Evolutionary conservation across 1,140 invertebrate genomes (phyloP), one percentile per base, ranked within the genome.

Genomic region (Procambarus virginalis): DNA sequence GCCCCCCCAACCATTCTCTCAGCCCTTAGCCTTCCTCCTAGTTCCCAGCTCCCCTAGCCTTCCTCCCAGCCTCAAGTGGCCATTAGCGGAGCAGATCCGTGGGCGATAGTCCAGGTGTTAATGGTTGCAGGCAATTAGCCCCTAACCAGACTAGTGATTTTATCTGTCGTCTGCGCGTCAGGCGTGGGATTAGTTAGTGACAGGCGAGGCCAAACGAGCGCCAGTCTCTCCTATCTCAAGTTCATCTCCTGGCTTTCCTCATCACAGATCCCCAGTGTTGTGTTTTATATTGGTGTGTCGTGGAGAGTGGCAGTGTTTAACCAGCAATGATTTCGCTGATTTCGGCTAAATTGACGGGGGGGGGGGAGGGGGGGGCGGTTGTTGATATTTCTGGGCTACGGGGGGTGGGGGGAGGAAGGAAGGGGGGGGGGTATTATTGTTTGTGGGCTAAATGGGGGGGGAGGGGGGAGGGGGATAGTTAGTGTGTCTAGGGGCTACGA

Each of bases 111-210:
- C 68, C 68, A 73, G 68, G 68, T 73, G 68, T 73, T 73, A 73
- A 73, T 73, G 68, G 68, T 34, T 73, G 68, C 68, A 73, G 68
- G 68, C 68, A 73, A 73, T 73, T 73, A 73, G 68, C 34, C 68
- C 22, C 68, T 73, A 73, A 73, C 68, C 68, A 73, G 34, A 73
- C 68, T 34, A 6, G n/a, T 73, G 68, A 73, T 73, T 6, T 34
- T 73, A 73, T 73, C 68, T 22, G 6, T 73, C 22, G 6, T 34
- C 68, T 73, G 3, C 20, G 4, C 20, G 14, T 68, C 20, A 17
- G 64, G 8, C 12, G 8, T n/a, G 12, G 64, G 17, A 68, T 68
- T 20, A 5, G 64, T 68, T 17, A 17, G 64, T 17, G 64, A 68
- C 20, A 68, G 64, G 4, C 4, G 17, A 17, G 64, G 17, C 14